These are phyloP conservation scores for Rhynchophorus ferrugineus DNA, from an alignment of 1,140 invertebrate species.

Conservation along the genomic window DNA sequence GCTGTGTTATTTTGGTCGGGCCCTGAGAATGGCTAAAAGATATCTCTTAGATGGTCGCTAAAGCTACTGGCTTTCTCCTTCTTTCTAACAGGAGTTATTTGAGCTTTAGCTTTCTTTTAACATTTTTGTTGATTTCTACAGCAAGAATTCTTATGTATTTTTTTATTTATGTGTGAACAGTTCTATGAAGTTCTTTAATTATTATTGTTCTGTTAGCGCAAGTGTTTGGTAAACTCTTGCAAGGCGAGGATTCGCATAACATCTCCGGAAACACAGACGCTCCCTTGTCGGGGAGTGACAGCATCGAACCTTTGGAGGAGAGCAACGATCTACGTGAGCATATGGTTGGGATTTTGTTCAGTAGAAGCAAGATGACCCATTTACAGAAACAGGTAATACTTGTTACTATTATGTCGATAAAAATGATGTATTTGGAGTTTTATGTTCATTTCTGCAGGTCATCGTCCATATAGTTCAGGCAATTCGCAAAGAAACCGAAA, in stretches of 20 bases:
- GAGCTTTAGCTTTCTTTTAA: no score
- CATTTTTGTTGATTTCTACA: no score
- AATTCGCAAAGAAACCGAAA: constrained; percentile 77
- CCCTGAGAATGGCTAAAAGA: no score
- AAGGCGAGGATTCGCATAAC: constrained; percentile 45
- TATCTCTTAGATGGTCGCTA: no score
- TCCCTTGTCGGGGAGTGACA: constrained; percentile 40
- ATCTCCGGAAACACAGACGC: constrained; percentile 34
- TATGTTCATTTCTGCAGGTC: constrained; percentile 48
- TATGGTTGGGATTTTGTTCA: constrained; percentile 95
- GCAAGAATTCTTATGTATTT: neutral
- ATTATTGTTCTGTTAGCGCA: constrained; percentile 49
- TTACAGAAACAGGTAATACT: constrained; percentile 81
- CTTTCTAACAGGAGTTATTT: no score
- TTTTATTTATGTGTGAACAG: no score
- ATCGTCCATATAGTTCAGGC: constrained; percentile 90
- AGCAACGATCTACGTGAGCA: constrained; percentile 89
- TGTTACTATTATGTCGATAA: neutral
- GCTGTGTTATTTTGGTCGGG: no score
- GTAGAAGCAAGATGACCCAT: constrained; percentile 86
- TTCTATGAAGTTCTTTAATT: neutral
- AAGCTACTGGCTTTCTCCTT: no score
- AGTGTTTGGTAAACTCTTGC: constrained; percentile 86
- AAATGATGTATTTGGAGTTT: neutral
- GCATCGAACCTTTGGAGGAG: constrained; percentile 52